A percentile compares a stretch with the other conserved stretches of the same genome.
phyloP scores from a whole-genome alignment of 2,113 vertebrate species.

The Canis aureus region DNA sequence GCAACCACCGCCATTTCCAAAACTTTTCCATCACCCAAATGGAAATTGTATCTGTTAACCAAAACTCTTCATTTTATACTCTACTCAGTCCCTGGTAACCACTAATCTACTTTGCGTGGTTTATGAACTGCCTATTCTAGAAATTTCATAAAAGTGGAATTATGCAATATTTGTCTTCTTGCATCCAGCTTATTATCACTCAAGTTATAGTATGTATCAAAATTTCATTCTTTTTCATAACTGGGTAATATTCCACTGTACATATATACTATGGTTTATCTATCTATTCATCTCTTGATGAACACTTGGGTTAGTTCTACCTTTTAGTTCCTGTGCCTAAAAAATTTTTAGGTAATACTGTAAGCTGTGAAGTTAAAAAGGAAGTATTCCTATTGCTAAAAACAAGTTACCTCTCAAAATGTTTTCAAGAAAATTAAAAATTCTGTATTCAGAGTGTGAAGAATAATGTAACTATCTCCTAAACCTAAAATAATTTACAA shows the following conservation, averaged over 20 bases:
- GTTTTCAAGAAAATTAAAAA: slow-evolving; percentile 54
- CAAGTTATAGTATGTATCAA: neutral
- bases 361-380: slow-evolving; percentile 49
- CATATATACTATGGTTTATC: neutral
- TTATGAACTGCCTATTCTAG: neutral
- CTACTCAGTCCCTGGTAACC: neutral
- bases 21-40: neutral
- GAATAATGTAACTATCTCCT: slow-evolving; percentile 10
- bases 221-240: slow-evolving; percentile 51
- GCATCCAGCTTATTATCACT: neutral
- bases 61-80: neutral
- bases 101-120: neutral
- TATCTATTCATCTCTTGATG: neutral
- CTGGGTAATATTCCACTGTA: neutral
- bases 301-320: neutral
- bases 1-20: neutral
- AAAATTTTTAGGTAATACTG: slow-evolving; percentile 52
- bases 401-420: slow-evolving; percentile 15
- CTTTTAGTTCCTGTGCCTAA: slow-evolving; percentile 33
- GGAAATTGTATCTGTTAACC: slow-evolving; percentile 28
- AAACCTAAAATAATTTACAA: neutral
- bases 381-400: slow-evolving; percentile 34
- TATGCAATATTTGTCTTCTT: slow-evolving; percentile 27
- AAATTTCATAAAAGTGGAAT: slow-evolving; percentile 25
- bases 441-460: neutral